Evolutionary conservation across 2,888 invertebrate species (phyloP), one percentile per base, ranked within the genome.

Genomic region (Uropetala carovei): DNA sequence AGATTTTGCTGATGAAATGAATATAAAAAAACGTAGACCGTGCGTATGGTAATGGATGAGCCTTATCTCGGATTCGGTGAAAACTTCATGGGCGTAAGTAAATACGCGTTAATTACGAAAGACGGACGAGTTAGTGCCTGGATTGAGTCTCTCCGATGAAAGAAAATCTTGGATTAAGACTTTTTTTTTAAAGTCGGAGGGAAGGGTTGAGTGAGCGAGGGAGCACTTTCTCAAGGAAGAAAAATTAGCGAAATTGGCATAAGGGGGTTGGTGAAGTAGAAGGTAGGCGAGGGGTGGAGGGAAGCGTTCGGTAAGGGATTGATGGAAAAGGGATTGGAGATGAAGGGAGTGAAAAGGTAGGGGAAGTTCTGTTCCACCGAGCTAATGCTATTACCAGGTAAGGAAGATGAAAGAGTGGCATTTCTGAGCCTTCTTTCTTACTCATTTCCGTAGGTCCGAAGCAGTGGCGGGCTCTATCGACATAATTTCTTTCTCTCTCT

Each of bases 181-280:
- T 43, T 18, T 43, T n/a, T n/a, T 43, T 43, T 89, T 30, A 60
- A 64, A 89, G 30, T 89, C 64, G 43, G 64, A 18, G n/a, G 60
- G 30, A 64, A 56, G 89, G 56, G 86, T 60, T 10, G 10, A 56
- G 18, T 14, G 22, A 82, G 2, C 30, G n/a, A 57, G 11, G 56
- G 18, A 82, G 27, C 60, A 30, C 86, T 30, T 68, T 64, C 89
- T 64, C 43, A 43, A 89, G 89, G 43, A n/a, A 64, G 89, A 89
- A 89, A 89, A 89, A 89, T 89, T 89, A 89, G 89, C 89, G 89
- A 64, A 89, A 64, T 89, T 89, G 64, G 89, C 89, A 89, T 64
- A 89, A 89, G 27, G 64, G 43, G 30, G 30, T 16, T 56, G 64
- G 30, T 43, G 18, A 64, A 60, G 43, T 60, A 9, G 16, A 30